Base-by-base conservation (phyloP, 2,797 vertebrate genomes). In the Ispidina picta region DNA sequence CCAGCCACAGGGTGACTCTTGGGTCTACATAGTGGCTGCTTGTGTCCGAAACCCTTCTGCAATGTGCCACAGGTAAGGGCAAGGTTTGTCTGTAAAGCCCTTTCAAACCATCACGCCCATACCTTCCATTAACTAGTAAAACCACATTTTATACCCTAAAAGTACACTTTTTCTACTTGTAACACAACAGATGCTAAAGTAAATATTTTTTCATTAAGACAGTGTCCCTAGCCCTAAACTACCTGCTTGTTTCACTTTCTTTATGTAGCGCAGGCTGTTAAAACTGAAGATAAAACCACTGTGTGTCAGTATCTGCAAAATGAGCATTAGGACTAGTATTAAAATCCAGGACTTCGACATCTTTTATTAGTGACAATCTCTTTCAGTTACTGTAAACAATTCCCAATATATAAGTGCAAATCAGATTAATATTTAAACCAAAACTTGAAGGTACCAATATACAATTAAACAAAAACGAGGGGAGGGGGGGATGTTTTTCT, bases 391-490 rank as follows among this genome's bases (percentile, higher is more conserved):
- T 44, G 20, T 60, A 87, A 94, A n/a, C 31, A 87, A 87, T 91
- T 94, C 39, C 31, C 35, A 66, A 58, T 4, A 23, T 84, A 81
- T 8, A 76, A 83, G 88, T 92, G 54, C 22, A 94, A 93, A 95
- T 88, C 58, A 94, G 43, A 64, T 89, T 86, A 95, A 86, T 73
- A 94, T 83, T 94, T 90, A 83, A 83, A 64, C 73, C 66, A 90
- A 92, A 92, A 75, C 77, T 88, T 31, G 25, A 46, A 80, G 46
- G 37, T 89, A 83, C 21, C 35, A 81, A 78, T 60, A 60, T 25
- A 58, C 39, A 91, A 79, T 80, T 62, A 83, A 79, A 70, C 21
- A 52, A 49, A 78, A 90, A 90, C 4, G 15, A 28, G 51, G 26
- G 54, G 54, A 7, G 2, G 8, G 1, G 8, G 8, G 2, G 8